Conservation (phyloP, 2,113 vertebrate species). For the Prinia subflava region DNA sequence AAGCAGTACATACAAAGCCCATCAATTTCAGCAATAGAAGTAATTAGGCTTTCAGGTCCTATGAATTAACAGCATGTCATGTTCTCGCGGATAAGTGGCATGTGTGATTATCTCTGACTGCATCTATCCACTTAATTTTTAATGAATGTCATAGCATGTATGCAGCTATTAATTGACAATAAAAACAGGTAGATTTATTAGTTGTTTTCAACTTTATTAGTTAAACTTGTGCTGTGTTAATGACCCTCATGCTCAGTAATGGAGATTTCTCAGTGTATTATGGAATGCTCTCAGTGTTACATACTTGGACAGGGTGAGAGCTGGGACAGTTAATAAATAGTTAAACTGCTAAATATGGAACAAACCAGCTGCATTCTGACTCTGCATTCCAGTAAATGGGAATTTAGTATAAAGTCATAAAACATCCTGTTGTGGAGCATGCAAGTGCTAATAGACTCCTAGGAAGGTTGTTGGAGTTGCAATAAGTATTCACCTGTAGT, state of each 20-base stretch:
- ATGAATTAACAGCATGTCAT: conserved; percentile 57
- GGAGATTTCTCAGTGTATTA: neutral
- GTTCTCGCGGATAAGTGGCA: conserved; percentile 19
- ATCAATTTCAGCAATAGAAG: conserved; percentile 55
- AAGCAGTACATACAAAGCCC: conserved; percentile 8
- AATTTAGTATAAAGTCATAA: neutral
- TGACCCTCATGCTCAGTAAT: neutral
- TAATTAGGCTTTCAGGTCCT: conserved; percentile 59
- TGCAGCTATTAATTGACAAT: conserved; percentile 57
- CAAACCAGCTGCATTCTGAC: neutral
- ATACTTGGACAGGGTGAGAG: neutral
- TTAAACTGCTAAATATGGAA: neutral
- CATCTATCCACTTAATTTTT: conserved; percentile 60
- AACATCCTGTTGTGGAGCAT: neutral
- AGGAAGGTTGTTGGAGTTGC: neutral
- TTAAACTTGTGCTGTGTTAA: conserved; percentile 44
- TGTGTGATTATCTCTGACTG: conserved; percentile 50
- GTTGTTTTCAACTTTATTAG: conserved; percentile 39
- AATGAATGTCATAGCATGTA: conserved; percentile 41
- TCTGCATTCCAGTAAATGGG: neutral
- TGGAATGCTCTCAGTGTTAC: neutral
- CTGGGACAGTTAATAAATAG: neutral
- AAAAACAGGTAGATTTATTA: conserved; percentile 59
- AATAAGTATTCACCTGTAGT: neutral
- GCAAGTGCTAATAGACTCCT: neutral